Evolutionary conservation across 2,113 vertebrate genomes (phyloP).

Genomic region (Antigone vipio): DNA sequence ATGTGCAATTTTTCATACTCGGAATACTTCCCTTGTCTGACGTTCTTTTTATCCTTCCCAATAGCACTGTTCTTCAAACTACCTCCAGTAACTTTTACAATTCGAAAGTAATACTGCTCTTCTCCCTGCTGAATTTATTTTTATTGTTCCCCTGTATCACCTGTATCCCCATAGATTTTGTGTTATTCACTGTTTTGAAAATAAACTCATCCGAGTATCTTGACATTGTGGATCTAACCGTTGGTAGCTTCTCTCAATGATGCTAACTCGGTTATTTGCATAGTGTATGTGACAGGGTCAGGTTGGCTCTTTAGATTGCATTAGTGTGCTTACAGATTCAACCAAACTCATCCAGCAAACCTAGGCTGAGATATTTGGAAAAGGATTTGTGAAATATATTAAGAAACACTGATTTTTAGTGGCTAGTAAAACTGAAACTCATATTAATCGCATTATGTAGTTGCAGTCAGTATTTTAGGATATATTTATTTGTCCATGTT

Average conservation of each 20-base stretch:
- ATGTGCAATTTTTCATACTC: not conserved
- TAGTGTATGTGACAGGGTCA: not conserved
- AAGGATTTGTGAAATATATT: not conserved
- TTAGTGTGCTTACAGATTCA: rapidly evolving
- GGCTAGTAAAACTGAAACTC: not conserved
- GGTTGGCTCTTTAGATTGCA: not conserved
- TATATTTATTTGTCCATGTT: not conserved
- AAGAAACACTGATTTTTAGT: not conserved
- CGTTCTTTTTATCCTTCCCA: not conserved
- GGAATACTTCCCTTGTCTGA: not conserved
- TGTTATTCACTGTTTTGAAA: not conserved
- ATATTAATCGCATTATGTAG: not conserved
- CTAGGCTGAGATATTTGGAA: not conserved
- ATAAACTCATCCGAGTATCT: not conserved
- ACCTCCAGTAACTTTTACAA: not conserved
- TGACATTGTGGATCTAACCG: not conserved
- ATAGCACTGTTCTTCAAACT: not conserved
- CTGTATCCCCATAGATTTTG: not conserved
- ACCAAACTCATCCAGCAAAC: not conserved
- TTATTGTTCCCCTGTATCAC: not conserved
- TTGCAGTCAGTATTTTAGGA: not conserved
- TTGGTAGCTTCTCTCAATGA: not conserved
- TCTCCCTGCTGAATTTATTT: not conserved
- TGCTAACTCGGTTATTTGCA: not conserved
- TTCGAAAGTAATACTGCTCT: not conserved